Conservation (phyloP, 1,140 invertebrate species). For the Drosophila arizonae region DNA sequence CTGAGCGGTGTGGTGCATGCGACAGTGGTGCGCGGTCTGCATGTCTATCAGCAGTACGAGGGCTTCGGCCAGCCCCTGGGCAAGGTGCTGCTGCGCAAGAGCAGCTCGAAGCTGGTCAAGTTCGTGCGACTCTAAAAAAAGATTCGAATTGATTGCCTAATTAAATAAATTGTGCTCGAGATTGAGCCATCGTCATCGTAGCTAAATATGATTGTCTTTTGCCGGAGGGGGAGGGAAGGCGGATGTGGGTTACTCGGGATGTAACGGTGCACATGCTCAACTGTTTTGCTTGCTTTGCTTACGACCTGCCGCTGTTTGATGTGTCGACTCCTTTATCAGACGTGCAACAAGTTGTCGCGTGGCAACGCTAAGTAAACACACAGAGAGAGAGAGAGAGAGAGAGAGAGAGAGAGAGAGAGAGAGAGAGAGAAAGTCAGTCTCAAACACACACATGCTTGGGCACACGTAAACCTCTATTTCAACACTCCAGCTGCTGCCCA, state of each 20-base stretch:
- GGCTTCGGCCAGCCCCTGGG: conserved; percentile 79
- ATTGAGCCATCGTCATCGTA: conserved; percentile 7
- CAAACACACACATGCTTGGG: not conserved
- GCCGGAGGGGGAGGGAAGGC: not conserved
- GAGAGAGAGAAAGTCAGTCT: too few relatives aligned
- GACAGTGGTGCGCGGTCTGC: conserved; percentile 85
- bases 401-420: too few relatives aligned
- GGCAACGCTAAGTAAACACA: conserved; percentile 67
- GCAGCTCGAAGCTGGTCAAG: conserved; percentile 73
- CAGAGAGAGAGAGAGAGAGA: not conserved
- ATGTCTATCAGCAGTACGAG: conserved; percentile 83
- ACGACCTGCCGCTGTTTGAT: conserved; percentile 15
- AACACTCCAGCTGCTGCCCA: conserved; percentile 4
- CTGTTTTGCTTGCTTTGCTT: not conserved
- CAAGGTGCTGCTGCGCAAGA: conserved; percentile 75
- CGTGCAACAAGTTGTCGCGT: conserved; percentile 75
- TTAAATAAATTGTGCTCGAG: conserved; percentile 36
- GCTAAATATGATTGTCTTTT: not conserved
- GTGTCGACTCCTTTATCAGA: conserved; percentile 35
- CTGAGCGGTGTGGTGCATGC: conserved; percentile 85
- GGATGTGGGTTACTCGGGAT: too few relatives aligned
- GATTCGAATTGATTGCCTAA: conserved; percentile 63
- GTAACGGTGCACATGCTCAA: not conserved
- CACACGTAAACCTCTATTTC: conserved; percentile 14
- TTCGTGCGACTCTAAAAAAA: conserved; percentile 68